Conservation (phyloP, 2,888 invertebrate species). For the Xylocampa areola region DNA sequence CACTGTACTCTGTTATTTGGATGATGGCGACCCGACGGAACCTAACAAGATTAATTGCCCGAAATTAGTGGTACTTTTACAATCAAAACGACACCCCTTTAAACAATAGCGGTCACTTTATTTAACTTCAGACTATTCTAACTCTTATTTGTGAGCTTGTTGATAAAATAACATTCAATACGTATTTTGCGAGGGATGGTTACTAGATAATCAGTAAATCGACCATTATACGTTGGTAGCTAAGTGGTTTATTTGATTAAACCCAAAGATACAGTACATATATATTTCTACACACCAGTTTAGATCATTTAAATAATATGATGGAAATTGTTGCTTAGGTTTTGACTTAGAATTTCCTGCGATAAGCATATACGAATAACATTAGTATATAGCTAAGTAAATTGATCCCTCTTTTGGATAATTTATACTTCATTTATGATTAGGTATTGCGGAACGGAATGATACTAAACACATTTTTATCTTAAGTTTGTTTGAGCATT, state of each 20-base stretch:
- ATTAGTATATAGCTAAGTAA: not conserved
- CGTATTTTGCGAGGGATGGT: constrained; percentile 11
- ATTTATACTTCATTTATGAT: not conserved
- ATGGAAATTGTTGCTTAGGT: constrained; percentile 11
- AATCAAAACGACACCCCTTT: constrained; percentile 52
- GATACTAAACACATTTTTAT: not conserved
- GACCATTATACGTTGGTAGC: constrained; percentile 11
- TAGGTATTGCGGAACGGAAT: constrained; percentile 6
- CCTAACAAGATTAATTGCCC: constrained; percentile 54
- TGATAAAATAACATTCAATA: constrained; percentile 29
- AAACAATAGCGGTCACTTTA: constrained; percentile 51
- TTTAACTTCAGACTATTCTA: constrained; percentile 35
- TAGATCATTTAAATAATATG: constrained; percentile 10
- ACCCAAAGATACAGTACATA: not conserved
- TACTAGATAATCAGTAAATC: constrained; percentile 7
- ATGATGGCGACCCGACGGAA: constrained; percentile 54
- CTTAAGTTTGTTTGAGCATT: not conserved
- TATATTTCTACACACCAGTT: not conserved
- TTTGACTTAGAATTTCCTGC: constrained; percentile 12
- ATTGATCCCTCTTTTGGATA: no score
- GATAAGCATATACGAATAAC: constrained; percentile 5
- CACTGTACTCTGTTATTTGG: constrained; percentile 67
- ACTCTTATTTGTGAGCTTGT: constrained; percentile 54
- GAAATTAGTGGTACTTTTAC: constrained; percentile 60
- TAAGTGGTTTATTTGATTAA: constrained; percentile 16